Conservation (phyloP, 37 sponge, comb jelly and placozoan species). For the Ianthella basta region DNA sequence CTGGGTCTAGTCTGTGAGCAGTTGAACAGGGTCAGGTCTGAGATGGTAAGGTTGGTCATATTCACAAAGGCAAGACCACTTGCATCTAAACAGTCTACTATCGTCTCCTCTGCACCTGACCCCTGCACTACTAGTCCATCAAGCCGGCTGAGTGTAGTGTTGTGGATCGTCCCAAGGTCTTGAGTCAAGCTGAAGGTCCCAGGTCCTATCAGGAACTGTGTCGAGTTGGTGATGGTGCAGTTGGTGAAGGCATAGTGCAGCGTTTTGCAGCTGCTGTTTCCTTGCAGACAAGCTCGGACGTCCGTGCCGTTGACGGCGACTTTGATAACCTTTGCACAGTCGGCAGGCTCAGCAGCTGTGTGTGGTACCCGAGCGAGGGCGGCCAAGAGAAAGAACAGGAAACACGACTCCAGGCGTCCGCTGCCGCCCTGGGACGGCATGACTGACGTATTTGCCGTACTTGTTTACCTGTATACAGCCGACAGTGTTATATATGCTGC, state of each 20-base stretch:
- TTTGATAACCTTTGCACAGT: neutral
- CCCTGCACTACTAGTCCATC: no score
- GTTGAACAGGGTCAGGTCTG: neutral
- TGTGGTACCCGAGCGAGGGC: neutral
- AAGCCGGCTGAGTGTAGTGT: no score
- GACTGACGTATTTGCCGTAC: no score
- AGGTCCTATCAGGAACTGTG: neutral
- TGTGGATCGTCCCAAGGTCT: no score
- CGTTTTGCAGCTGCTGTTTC: no score
- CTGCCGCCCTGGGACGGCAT: neutral
- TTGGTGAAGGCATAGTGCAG: no score
- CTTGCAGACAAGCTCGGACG: no score
- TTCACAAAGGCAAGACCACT: constrained; percentile 23
- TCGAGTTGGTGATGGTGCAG: no score
- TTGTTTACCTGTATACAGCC: no score
- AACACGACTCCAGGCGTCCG: neutral
- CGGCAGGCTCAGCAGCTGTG: neutral
- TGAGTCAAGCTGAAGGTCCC: no score
- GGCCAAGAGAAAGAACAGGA: neutral
- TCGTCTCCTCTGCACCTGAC: neutral
- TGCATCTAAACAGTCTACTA: neutral
- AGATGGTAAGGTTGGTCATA: constrained; percentile 17
- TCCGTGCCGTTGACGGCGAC: neutral
- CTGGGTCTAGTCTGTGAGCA: constrained; percentile 2
- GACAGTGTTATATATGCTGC: no score